Evolutionary conservation across 2,113 vertebrate genomes (phyloP), one percentile per base, ranked within the genome.

Genomic region (Corythoichthys haematopterus): DNA sequence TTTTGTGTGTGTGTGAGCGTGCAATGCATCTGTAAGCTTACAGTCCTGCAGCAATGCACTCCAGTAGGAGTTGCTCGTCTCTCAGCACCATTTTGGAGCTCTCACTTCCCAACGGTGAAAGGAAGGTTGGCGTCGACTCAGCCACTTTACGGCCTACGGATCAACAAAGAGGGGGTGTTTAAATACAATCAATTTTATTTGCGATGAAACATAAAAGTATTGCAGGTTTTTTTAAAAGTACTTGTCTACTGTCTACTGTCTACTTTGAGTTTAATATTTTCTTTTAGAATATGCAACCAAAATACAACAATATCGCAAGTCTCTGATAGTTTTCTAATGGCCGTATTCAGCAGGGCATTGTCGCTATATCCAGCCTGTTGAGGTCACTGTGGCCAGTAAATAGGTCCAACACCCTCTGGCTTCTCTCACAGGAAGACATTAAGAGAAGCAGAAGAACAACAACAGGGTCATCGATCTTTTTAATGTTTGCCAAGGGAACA

Each of bases 31-130:
- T 20, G 20, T 28, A 60, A 15, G 35, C 97, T 47, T 90, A 99
- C 97, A 98, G 93, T 83, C 97, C 97, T 0, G 96, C 95, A 48
- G 96, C 97, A 4, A 99, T 98, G 84, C 97, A 99, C 85, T 99
- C 97, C 82, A 99, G 91, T 69, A 95, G 80, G 52, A 99, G 93
- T 68, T 94, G 89, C 80, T 93, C 91, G 2, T 96, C 97, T 5
- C 97, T 84, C 6, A 99, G 93, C 66, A 99, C 97, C 92, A 94
- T 94, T 85, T 97, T 96, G 75, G 92, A 95, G 90, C 97, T 99
- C 0, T 93, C 84, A 0, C 77, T 92, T 55, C 95, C 97, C 0
- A 85, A 83, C 0, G 97, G 97, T 2, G 94, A 93, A 74, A 98
- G 94, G 92, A 99, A 96, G 80, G 89, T 93, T 13, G 96, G 97